phyloP scores from a whole-genome alignment of 2,113 vertebrate species.

The Proterorhinus semilunaris region DNA sequence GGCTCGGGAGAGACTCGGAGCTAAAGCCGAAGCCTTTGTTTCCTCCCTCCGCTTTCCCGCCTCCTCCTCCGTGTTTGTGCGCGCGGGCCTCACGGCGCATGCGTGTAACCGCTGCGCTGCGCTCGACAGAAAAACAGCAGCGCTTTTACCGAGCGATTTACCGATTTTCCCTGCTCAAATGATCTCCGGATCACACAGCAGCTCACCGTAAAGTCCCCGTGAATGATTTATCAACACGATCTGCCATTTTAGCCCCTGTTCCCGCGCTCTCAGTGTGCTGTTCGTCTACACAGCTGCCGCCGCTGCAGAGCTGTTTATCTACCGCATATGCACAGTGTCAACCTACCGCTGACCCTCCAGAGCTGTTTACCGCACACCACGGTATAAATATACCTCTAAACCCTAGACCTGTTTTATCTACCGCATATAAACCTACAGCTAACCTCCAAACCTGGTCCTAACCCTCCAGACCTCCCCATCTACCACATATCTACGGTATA shows the following conservation, averaged over 20 bases:
- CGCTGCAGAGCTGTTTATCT: too few species aligned
- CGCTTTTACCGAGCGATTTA: not conserved
- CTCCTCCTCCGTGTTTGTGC: constrained; percentile 75
- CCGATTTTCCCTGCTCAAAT: not conserved
- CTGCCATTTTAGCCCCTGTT: not conserved
- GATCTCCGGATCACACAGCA: too few species aligned
- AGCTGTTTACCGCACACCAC: too few species aligned
- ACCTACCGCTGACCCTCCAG: too few species aligned
- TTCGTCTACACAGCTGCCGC: not conserved
- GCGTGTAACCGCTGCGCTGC: constrained; percentile 71
- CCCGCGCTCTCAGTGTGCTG: not conserved
- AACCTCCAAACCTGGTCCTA: too few species aligned
- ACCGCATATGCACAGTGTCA: too few species aligned
- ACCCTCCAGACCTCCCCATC: too few species aligned
- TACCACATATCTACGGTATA: too few species aligned
- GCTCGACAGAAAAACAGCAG: constrained; percentile 37
- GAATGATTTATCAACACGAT: not conserved
- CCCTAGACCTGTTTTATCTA: too few species aligned
- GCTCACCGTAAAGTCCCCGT: not conserved
- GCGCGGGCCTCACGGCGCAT: constrained; percentile 69
- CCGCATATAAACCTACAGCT: too few species aligned
- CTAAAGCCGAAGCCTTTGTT: constrained; percentile 52
- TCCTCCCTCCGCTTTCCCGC: constrained; percentile 18
- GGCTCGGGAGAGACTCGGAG: constrained; percentile 20
- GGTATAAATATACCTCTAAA: too few species aligned